phyloP scores from a whole-genome alignment of 2,797 vertebrate species.

The Falco berigora region DNA sequence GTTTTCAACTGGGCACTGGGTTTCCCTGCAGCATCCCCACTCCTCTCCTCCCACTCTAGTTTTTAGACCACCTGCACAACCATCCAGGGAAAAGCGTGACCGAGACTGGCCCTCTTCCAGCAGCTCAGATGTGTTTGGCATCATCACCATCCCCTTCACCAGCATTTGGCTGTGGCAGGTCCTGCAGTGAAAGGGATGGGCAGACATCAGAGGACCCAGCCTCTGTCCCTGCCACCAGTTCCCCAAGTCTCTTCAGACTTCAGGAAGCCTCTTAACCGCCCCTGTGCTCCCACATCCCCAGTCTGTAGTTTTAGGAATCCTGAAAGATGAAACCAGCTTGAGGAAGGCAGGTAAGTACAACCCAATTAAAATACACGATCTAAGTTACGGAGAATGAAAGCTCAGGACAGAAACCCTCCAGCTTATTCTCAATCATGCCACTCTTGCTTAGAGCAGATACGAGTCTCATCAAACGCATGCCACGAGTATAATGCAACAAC shows the following conservation, averaged over 20 bases:
- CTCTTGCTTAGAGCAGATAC: not conserved
- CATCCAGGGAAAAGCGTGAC: not conserved
- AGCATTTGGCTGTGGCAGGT: rapidly evolving
- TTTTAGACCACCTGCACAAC: not conserved
- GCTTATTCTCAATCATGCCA: not conserved
- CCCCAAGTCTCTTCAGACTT: not conserved
- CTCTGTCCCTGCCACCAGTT: not conserved
- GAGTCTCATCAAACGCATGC: not conserved
- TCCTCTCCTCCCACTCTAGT: not conserved
- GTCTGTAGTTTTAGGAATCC: not conserved
- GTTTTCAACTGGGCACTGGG: not conserved
- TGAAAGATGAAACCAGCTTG: not conserved
- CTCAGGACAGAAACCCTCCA: not conserved
- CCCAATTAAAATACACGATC: not conserved
- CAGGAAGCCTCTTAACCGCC: not conserved
- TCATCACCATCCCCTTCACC: not conserved
- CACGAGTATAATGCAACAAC: not conserved
- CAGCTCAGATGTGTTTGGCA: not conserved
- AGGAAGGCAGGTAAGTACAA: not conserved
- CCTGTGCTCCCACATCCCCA: not conserved
- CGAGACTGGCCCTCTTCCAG: not conserved
- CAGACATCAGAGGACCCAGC: not conserved
- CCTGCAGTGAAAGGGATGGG: not conserved
- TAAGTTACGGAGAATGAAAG: not conserved
- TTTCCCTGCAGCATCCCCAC: not conserved